These are phyloP conservation scores for Listrodromus nycthemerus DNA, from an alignment of 2,888 invertebrate genomes.

Conservation along the genomic window DNA sequence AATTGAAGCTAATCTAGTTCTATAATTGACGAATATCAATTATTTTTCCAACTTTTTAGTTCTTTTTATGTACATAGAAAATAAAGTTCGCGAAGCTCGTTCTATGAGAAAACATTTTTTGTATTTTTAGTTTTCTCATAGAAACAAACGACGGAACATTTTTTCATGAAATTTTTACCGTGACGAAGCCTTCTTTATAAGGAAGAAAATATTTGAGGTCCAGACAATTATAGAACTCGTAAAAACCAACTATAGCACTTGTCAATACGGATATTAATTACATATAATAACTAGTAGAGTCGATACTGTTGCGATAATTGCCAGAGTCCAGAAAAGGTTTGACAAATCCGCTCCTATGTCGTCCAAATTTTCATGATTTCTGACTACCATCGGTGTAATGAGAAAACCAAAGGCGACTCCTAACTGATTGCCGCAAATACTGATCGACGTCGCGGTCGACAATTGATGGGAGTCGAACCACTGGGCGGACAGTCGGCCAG, in stretches of 20 bases:
- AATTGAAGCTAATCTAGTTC: neutral
- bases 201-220: no score
- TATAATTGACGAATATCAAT: neutral
- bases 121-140: no score
- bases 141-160: no score
- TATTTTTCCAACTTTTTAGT: no score
- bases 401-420: conserved; percentile 90
- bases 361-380: conserved; percentile 83
- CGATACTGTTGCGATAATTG: conserved; percentile 85
- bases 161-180: no score
- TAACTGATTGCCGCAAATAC: conserved; percentile 91
- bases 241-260: no score
- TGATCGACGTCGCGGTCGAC: conserved; percentile 89
- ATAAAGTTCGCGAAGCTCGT: no score
- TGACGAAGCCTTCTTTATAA: no score
- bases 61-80: neutral
- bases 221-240: no score
- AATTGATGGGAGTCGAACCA: conserved; percentile 89
- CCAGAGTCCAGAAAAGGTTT: conserved; percentile 77
- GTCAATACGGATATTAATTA: conserved; percentile 71
- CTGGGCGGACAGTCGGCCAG: conserved; percentile 89
- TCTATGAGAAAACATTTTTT: no score
- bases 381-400: conserved; percentile 87
- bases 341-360: conserved; percentile 84
- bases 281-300: conserved; percentile 86